Base-by-base conservation (phyloP, 2,113 vertebrate species). In the Sander lucioperca region DNA sequence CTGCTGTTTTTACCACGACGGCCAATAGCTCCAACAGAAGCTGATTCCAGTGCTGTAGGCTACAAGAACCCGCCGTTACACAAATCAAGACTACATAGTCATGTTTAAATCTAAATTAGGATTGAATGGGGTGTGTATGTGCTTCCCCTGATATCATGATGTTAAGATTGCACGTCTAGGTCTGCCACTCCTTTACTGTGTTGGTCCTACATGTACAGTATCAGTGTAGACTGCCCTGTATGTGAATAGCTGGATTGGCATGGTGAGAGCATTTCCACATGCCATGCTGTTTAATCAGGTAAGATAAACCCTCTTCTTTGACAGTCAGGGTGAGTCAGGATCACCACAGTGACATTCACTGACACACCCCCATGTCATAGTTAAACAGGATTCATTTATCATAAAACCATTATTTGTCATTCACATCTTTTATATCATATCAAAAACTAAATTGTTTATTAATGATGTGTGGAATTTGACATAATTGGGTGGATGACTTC, bases 331-430 rank as follows among this genome's bases (percentile, higher is more conserved):
- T 89, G 83, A 92, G 75, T 88, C 86, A 87, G 83, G 47, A 71
- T 77, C 64, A 53, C 5, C 33, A 47, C 67, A 25, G 48, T 78
- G 80, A 80, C 85, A 88, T 89, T 85, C 66, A 51, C 13, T 27
- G 77, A 61, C 89, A 91, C 89, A 69, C 88, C 72, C 45, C 74
- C 74, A 54, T 15, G 18, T 72, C 66, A 88, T 19, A 53, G 80
- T 80, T 86, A 12, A 19, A 74, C 81, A 36, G 67, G 67, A 88
- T 83, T 84, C 30, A 10, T 43, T 43, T 43, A 11, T 43, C 39
- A 43, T 43, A 43, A 43, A 43, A 43, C 39, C 39, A 43, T 39
- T 43, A 11, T 43, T 9, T 39, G 0, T 11, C 50, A 21, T 13
- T 53, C 50, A 47, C 4, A 1, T 2, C 25, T 30, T 18, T 3